phyloP scores from a whole-genome alignment of 2,888 invertebrate genomes.

The Limnephilus rhombicus region DNA sequence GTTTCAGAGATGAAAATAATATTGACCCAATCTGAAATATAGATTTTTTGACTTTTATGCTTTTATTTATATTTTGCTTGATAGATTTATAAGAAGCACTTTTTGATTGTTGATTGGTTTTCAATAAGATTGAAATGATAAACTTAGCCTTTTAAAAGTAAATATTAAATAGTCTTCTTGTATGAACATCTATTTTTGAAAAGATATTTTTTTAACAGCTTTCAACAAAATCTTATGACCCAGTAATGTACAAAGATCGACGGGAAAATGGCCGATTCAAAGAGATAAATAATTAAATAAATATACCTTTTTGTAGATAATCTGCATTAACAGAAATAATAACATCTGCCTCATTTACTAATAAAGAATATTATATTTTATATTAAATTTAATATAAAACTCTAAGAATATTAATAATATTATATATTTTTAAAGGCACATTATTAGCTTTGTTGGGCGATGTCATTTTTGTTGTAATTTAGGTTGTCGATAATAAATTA shows the following conservation, averaged over 20 bases:
- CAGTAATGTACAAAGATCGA: neutral
- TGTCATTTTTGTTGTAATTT: neutral
- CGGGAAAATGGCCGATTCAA: neutral
- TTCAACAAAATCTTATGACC: neutral
- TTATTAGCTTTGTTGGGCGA: neutral
- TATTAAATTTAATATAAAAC: neutral
- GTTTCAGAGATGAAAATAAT: neutral
- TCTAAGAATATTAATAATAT: neutral
- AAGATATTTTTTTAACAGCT: neutral
- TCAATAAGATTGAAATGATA: neutral
- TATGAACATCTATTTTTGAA: neutral
- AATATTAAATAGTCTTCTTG: neutral
- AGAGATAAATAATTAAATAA: neutral
- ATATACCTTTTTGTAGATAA: neutral
- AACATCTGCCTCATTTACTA: conserved; percentile 22
- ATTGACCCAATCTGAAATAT: neutral
- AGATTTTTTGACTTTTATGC: neutral
- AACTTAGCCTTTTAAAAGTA: neutral
- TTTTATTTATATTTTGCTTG: neutral
- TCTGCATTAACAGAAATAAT: neutral
- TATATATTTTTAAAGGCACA: neutral
- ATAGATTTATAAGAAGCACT: neutral
- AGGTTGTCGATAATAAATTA: neutral
- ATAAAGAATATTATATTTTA: conserved; percentile 13
- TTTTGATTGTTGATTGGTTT: neutral